Conservation (phyloP, 1,140 invertebrate species). For the Lasioglossum baleicum region DNA sequence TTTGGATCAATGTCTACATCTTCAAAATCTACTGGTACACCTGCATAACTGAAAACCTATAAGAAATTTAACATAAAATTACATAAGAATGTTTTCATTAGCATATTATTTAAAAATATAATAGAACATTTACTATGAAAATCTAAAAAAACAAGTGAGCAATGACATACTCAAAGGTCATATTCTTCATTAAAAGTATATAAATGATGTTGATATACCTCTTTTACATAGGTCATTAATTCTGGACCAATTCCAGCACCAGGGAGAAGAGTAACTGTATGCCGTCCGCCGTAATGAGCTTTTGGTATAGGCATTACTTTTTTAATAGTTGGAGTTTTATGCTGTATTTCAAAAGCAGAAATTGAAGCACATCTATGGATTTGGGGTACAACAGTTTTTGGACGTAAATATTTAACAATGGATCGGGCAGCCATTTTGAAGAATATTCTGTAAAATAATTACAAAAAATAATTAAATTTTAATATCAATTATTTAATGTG, state of each 20-base stretch:
- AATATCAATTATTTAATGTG: constrained; percentile 6
- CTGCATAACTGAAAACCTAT: constrained; percentile 86
- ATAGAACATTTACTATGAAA: too few relatives aligned
- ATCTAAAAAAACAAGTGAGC: too few relatives aligned
- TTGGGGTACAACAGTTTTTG: constrained; percentile 69
- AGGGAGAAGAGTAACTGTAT: constrained; percentile 95
- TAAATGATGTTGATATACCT: constrained; percentile 79
- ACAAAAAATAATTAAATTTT: constrained; percentile 18
- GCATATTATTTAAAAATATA: neutral
- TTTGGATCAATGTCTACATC: too few relatives aligned
- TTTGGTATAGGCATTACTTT: constrained; percentile 85
- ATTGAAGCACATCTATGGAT: constrained; percentile 70
- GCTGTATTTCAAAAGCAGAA: constrained; percentile 85
- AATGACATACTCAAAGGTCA: neutral
- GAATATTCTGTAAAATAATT: constrained; percentile 38
- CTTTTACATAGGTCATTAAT: constrained; percentile 93
- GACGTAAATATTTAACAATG: constrained; percentile 69
- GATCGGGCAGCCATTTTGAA: constrained; percentile 71
- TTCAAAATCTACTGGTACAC: constrained; percentile 98
- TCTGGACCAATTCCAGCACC: constrained; percentile 97
- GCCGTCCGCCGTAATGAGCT: constrained; percentile 95
- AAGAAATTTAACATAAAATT: constrained; percentile 27
- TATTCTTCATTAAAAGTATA: constrained; percentile 84
- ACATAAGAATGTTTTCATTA: constrained; percentile 33
- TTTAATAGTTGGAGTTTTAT: constrained; percentile 84